Base-by-base conservation (phyloP, 1,140 invertebrate species). In the Dinoponera quadriceps region DNA sequence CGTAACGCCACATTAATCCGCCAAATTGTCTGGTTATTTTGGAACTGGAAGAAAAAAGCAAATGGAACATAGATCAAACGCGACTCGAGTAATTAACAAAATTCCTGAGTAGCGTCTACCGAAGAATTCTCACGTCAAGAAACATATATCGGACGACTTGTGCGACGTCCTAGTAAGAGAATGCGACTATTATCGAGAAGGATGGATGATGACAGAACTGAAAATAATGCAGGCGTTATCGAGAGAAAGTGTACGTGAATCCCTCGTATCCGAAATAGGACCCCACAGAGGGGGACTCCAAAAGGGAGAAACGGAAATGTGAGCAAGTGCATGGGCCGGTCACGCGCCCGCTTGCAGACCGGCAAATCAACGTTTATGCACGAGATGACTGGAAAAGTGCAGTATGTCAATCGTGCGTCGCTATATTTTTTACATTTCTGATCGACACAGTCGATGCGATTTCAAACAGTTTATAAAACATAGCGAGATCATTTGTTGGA, bases 291-390 rank as follows among this genome's bases (percentile, higher is more conserved):
- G 74, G 82, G 57, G 49, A 71, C 22, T 63, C 68, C 48, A 78
- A 57, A 44, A 2, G 33, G 62, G 82, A 63, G 86, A 89, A 88
- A 88, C 72, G 63, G 62, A 68, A 81, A 77, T 78, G 55, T 62
- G 87, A 88, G 78, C 65, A 90, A 89, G 88, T 89, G 86, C 89
- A 84, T 89, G 89, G 89, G 84, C 85, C 86, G 68, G 85, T 87
- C 86, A 89, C 89, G 86, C 89, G 88, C 86, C 85, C 83, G 81
- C 85, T 85, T 88, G 88, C 71, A 29, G 81, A 80, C 86, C 85
- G 86, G 88, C 88, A 89, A 90, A 90, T 90, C 84, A 75, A 68
- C 80, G 82, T 84, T 90, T 86, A 87, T 82, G 85, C 89, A 85
- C 83, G 84, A 83, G 82, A 86, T 86, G 85, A 82, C 85, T 83